Evolutionary conservation across 2,797 vertebrate genomes (phyloP), one percentile per base, ranked within the genome.

Genomic region (Clamator glandarius): DNA sequence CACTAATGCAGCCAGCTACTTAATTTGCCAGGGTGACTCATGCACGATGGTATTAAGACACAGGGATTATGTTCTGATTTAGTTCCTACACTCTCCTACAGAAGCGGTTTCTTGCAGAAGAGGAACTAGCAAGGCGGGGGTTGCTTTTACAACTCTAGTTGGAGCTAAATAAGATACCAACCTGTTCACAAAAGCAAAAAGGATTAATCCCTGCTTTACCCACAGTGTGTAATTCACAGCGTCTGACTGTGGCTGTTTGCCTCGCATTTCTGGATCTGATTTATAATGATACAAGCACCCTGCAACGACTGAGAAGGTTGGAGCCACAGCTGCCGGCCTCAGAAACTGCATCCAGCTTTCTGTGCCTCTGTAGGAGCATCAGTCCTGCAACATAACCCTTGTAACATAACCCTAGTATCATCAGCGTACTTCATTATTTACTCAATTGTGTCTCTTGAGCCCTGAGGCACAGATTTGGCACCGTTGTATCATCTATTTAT

Each of bases 1-100:
- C 87, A 50, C 76, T 39, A 81, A 67, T 31, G 76, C 62, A 94
- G 82, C 41, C 59, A 73, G 77, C 74, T 90, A 24, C 93, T 82
- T 69, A 54, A 81, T 67, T 73, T 90, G 79, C 31, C 73, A 51
- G 85, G 44, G 82, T 92, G 95, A 91, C 82, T 93, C 91, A 67
- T 50, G 76, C 73, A 35, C 0, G 3, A 11, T 41, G 86, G 66
- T 42, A 46, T 84, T 81, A 70, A 86, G 28, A 55, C 17, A 8
- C 1, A 50, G 77, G 80, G 83, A 94, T 95, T 93, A 85, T 4
- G 7, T 92, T 92, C 82, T 59, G 52, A 5, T 74, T 59, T 51
- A 59, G 91, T 42, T 91, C 55, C 87, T 73, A 6, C 20, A 51
- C 44, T 88, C 62, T 93, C 58, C 84, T 44, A 17, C 8, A 66